These are phyloP conservation scores for Drosophila jambulina DNA, from an alignment of 1,140 invertebrate species.

Conservation along the genomic window DNA sequence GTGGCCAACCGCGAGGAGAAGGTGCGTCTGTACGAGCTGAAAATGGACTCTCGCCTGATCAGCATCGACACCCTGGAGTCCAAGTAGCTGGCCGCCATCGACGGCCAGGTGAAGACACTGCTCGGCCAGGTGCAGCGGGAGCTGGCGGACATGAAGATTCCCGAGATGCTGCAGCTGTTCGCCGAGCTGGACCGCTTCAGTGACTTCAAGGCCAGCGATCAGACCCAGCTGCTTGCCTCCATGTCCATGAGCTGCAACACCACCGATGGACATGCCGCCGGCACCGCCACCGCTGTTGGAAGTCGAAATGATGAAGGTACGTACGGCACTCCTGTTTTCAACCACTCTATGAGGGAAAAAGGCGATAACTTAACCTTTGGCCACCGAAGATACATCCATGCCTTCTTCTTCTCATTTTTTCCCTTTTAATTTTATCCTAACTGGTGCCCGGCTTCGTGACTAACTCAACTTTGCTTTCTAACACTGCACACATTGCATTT, in stretches of 20 bases:
- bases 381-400: not conserved
- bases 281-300: not conserved
- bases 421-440: slow-evolving; percentile 5
- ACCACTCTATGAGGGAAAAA: not conserved
- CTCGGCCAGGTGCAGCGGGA: slow-evolving; percentile 45
- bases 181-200: slow-evolving; percentile 37
- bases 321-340: not conserved
- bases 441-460: slow-evolving; percentile 56
- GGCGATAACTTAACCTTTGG: not conserved
- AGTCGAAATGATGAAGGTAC: slow-evolving; percentile 80
- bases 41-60: slow-evolving; percentile 61
- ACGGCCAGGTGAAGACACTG: slow-evolving; percentile 45
- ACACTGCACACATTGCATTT: slow-evolving; percentile 32
- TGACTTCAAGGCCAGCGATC: slow-evolving; percentile 70
- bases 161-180: slow-evolving; percentile 49
- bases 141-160: slow-evolving; percentile 63
- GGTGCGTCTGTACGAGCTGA: slow-evolving; percentile 70
- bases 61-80: slow-evolving; percentile 57
- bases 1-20: slow-evolving; percentile 77
- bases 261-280: slow-evolving; percentile 23
- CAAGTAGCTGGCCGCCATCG: slow-evolving; percentile 43
- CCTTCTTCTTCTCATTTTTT: not conserved
- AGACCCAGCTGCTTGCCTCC: slow-evolving; percentile 56
- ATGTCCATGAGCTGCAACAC: slow-evolving; percentile 54
- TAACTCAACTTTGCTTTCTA: slow-evolving; percentile 47